phyloP scores from a whole-genome alignment of 1,140 invertebrate genomes.

The Ctenoplectra terminalis region DNA sequence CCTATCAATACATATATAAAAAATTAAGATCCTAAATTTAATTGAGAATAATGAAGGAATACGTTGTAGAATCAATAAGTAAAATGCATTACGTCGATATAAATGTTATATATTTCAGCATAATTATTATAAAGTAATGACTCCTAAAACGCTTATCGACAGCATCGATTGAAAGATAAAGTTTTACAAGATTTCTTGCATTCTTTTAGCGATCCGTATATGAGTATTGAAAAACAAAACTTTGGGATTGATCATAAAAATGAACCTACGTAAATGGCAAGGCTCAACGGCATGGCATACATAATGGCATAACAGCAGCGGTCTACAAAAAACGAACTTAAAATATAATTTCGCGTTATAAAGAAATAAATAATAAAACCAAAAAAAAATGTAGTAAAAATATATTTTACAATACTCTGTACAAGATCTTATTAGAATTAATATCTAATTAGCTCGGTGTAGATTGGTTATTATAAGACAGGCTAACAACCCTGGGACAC shows the following conservation, averaged over 20 bases:
- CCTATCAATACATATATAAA: not conserved
- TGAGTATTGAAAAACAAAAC: constrained; percentile 77
- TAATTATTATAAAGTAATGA: constrained; percentile 77
- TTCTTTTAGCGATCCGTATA: constrained; percentile 61
- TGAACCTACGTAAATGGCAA: constrained; percentile 77
- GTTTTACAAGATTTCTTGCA: constrained; percentile 62
- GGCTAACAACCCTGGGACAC: constrained; percentile 36
- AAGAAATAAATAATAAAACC: constrained; percentile 79
- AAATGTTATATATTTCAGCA: constrained; percentile 78
- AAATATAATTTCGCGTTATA: constrained; percentile 59
- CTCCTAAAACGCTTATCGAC: constrained; percentile 69
- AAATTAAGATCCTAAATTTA: not conserved
- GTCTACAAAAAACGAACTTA: constrained; percentile 57
- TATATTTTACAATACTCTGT: constrained; percentile 81
- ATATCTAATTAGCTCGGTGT: constrained; percentile 45
- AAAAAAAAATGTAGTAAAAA: constrained; percentile 75
- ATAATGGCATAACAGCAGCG: constrained; percentile 62
- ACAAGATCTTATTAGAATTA: constrained; percentile 73
- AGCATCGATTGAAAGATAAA: constrained; percentile 65
- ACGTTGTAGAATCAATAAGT: constrained; percentile 14
- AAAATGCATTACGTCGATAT: constrained; percentile 64
- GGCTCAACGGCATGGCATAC: constrained; percentile 73
- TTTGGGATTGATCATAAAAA: constrained; percentile 67
- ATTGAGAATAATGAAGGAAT: constrained; percentile 11
- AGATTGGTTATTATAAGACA: constrained; percentile 9